phyloP scores from a whole-genome alignment of 2,797 vertebrate genomes.

The Amniataba percoides region DNA sequence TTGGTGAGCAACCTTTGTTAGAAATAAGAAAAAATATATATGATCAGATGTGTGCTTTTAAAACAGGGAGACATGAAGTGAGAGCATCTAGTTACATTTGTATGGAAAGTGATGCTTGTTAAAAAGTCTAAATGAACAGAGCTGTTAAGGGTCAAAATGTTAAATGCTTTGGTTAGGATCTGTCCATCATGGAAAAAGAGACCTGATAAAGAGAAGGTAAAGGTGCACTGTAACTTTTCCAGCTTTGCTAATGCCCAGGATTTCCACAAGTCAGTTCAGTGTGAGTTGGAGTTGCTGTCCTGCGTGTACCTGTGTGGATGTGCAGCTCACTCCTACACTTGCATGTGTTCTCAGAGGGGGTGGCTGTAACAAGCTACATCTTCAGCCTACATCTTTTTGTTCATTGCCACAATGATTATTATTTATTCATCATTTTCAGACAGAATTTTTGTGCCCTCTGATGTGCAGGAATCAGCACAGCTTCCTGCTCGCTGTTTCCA shows the following conservation, averaged over 20 bases:
- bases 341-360: too few relatives aligned
- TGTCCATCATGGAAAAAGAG: not conserved
- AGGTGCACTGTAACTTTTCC: not conserved
- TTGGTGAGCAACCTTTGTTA: too few relatives aligned
- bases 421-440: not conserved
- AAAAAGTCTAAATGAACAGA: not conserved
- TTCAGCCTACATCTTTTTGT: too few relatives aligned
- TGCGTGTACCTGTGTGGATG: too few relatives aligned
- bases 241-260: not conserved
- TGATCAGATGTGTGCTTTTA: too few relatives aligned
- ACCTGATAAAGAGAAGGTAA: not conserved
- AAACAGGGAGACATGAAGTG: not conserved
- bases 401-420: not conserved
- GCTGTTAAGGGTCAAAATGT: not conserved
- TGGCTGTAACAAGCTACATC: too few relatives aligned
- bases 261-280: not conserved
- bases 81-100: too few relatives aligned
- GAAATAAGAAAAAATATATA: not conserved
- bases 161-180: not conserved
- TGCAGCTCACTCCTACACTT: not conserved
- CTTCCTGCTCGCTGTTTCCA: not conserved
- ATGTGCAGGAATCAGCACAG: slow-evolving; percentile 1
- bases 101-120: not conserved
- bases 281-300: not conserved
- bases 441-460: not conserved